phyloP scores from a whole-genome alignment of 1,140 invertebrate genomes.

The Berghia stephanieae region DNA sequence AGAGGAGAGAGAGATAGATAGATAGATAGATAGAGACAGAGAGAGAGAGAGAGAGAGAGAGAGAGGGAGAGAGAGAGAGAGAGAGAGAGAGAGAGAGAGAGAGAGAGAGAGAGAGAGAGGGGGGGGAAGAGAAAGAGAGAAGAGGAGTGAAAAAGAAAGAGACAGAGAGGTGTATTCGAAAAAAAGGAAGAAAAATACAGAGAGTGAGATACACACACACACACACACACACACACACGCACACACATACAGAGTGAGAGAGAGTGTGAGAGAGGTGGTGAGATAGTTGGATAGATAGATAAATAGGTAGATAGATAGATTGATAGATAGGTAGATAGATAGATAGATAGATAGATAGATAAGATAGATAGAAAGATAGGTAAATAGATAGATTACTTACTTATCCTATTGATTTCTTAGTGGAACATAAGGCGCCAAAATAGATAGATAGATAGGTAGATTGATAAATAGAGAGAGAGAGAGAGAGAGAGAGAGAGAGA shows the following conservation, averaged over 20 bases:
- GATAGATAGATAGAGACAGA: no score
- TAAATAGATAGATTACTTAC: not conserved
- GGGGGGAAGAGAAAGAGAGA: not conserved
- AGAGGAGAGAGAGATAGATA: no score
- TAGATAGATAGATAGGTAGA: not conserved
- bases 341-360: not conserved
- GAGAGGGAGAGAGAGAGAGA: no score
- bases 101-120: not conserved
- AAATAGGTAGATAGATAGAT: constrained; percentile 1
- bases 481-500: not conserved
- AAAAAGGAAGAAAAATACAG: constrained; percentile 1
- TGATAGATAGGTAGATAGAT: not conserved
- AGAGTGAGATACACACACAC: not conserved
- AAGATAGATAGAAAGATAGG: constrained; percentile 8
- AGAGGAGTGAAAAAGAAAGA: not conserved
- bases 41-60: no score
- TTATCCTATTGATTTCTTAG: no score
- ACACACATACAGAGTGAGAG: constrained; percentile 1
- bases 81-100: constrained; percentile 1
- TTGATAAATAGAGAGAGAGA: not conserved
- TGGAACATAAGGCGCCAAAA: no score
- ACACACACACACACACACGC: not conserved
- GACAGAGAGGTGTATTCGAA: not conserved
- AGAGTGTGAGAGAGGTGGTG: not conserved
- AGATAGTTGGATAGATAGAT: not conserved